Evolutionary conservation across 92 coral and sea anemone species (phyloP).

Genomic region (Ricordea florida): DNA sequence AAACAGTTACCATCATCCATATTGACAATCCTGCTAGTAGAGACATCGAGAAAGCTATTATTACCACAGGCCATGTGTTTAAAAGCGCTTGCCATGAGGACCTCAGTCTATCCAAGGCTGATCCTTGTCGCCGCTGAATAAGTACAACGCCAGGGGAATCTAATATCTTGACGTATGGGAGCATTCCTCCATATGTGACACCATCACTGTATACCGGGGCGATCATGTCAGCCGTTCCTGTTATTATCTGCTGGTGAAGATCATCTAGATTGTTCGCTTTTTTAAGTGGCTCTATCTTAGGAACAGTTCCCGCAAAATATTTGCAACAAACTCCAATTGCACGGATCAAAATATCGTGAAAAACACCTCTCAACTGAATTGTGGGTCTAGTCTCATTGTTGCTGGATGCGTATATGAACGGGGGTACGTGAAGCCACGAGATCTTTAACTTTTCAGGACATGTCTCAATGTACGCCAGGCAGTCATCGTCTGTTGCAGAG

Average conservation of each 20-base stretch:
- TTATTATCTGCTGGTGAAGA: not conserved
- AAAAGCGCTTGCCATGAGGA: not conserved
- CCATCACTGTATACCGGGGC: not conserved
- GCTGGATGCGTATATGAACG: not conserved
- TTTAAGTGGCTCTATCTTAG: not conserved
- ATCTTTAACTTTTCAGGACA: not conserved
- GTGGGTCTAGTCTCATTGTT: not conserved
- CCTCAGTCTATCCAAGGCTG: not conserved
- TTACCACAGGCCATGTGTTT: constrained; percentile 8
- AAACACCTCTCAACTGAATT: not conserved
- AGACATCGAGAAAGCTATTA: constrained; percentile 5
- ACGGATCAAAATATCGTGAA: not conserved
- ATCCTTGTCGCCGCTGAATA: not conserved
- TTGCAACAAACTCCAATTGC: not conserved
- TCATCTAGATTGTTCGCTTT: not conserved
- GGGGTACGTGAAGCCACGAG: not conserved
- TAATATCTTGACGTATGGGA: not conserved
- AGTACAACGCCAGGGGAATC: constrained; percentile 6
- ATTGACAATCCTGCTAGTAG: constrained; percentile 7
- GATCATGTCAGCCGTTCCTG: not conserved
- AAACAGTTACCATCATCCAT: constrained; percentile 13
- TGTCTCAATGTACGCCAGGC: no score
- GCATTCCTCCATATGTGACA: not conserved
- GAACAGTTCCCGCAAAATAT: not conserved
- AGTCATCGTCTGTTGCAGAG: no score